Evolutionary conservation across 2,797 vertebrate species (phyloP), one percentile per base, ranked within the genome.

Genomic region (Bovichtus variegatus): DNA sequence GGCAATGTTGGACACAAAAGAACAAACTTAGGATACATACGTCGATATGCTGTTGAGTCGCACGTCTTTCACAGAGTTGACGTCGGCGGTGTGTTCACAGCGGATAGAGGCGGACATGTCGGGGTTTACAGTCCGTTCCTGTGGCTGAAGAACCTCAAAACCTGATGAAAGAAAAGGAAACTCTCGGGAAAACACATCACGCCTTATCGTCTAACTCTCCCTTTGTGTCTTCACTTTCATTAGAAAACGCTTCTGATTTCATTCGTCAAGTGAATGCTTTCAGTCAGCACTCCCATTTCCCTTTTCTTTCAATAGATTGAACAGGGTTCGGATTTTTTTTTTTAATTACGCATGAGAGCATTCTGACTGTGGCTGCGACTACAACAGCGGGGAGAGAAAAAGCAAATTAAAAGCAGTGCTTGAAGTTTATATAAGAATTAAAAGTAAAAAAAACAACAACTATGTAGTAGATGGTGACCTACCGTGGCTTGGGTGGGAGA

Each of bases 71-170:
- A 90, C 23, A 0, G 0, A 0, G 6, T 0, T 1, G 9, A 0
- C 3, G 0, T 36, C 0, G 11, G 29, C 63, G 0, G 0, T 43
- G 44, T 78, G 54, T 47, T 80, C 70, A 34, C 89, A 90, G 67
- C 25, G 66, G 78, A 91, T 80, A 0, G 9, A 27, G 2, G 13
- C 47, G 0, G 1, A 29, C 1, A 34, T 23, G 0, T 84, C 61
- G 15, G 4, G 50, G 49, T 72, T 81, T 0, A 88, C 29, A 0
- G 2, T 70, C 36, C 0, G 47, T 44, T 0, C 1, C 25, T 3
- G 2, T 0, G 82, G 74, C 59, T 83, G 86, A n/a, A 9, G 64
- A 61, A 86, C 87, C 1, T 59, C 0, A 25, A 76, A 85, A 60
- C 43, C 86, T 86, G 76, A 2, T 1, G 5, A 11, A 36, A 5